Percentiles rank a stretch among this genome's conserved stretches.
phyloP scores from a whole-genome alignment of 53 echinoderm and acorn worm genomes.

The Arbacia lixula region DNA sequence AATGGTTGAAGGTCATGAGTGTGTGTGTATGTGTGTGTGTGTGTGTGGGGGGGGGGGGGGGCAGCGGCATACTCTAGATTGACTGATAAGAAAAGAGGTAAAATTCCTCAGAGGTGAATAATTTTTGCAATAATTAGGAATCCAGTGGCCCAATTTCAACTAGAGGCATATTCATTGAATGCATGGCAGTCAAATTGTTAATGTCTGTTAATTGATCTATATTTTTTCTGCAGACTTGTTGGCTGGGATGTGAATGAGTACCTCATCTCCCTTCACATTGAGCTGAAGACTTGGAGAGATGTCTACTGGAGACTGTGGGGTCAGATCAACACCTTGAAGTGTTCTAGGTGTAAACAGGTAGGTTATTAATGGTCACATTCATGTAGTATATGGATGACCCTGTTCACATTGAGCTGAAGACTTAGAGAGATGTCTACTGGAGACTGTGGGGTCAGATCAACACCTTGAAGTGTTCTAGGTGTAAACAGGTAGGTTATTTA shows the following conservation, averaged over 20 bases:
- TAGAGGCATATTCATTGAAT: background rate
- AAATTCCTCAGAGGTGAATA: no score
- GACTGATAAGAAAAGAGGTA: no score
- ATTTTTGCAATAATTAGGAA: no score
- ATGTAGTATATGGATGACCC: background rate
- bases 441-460: conserved; percentile 92
- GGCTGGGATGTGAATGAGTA: conserved; percentile 91
- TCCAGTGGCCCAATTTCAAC: no score
- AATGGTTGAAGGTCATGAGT: no score
- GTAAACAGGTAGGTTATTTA: conserved; percentile 77
- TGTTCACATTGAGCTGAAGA: conserved; percentile 81
- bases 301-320: conserved; percentile 99
- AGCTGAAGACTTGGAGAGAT: conserved; percentile 92
- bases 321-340: conserved; percentile 73
- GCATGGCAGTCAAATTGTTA: background rate
- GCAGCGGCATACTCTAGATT: no score
- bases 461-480: conserved; percentile 76
- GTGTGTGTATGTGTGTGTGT: no score
- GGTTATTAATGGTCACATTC: background rate
- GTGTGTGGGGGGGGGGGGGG: no score
- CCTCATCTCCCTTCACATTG: conserved; percentile 74
- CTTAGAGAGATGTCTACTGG: conserved; percentile 98
- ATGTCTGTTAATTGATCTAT: background rate
- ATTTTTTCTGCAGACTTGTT: conserved; percentile 51
- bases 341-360: conserved; percentile 88